Percentiles rank a stretch among this genome's conserved stretches.
Conservation (phyloP, 1,140 invertebrate species). For the Formica selysi region DNA sequence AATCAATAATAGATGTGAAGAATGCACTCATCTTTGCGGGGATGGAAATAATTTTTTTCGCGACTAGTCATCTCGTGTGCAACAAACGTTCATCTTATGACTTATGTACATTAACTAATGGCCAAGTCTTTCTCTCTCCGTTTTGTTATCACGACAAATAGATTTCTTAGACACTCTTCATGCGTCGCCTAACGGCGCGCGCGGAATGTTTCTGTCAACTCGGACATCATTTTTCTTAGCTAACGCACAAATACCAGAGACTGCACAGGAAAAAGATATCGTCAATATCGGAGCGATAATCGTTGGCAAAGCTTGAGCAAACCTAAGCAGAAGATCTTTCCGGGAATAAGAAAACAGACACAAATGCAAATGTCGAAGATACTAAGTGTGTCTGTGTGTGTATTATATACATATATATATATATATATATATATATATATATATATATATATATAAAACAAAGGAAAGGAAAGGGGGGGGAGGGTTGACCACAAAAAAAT, state of each 20-base stretch:
- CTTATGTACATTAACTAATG: constrained; percentile 72
- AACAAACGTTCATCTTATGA: constrained; percentile 34
- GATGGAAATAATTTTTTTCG: constrained; percentile 21
- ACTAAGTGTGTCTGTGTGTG: neutral
- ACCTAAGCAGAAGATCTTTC: neutral
- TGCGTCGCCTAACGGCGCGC: constrained; percentile 55
- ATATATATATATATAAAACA: neutral
- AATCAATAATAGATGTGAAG: constrained; percentile 38
- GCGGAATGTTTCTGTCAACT: constrained; percentile 67
- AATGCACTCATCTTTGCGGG: constrained; percentile 32
- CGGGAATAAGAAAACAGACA: constrained; percentile 5
- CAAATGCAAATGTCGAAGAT: neutral
- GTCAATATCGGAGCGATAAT: neutral
- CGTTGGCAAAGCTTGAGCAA: neutral
- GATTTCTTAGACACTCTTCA: constrained; percentile 50
- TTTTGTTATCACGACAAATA: constrained; percentile 72
- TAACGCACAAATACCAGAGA: neutral
- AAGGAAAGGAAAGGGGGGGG: too few relatives aligned
- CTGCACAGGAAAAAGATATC: neutral
- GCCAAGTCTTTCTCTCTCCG: constrained; percentile 22
- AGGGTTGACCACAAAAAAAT: neutral
- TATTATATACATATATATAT: too few relatives aligned
- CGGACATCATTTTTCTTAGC: constrained; percentile 28
- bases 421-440: too few relatives aligned
- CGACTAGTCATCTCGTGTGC: constrained; percentile 15